Conservation (phyloP, 2,888 invertebrate species). For the Chrysopilus asiliformis region DNA sequence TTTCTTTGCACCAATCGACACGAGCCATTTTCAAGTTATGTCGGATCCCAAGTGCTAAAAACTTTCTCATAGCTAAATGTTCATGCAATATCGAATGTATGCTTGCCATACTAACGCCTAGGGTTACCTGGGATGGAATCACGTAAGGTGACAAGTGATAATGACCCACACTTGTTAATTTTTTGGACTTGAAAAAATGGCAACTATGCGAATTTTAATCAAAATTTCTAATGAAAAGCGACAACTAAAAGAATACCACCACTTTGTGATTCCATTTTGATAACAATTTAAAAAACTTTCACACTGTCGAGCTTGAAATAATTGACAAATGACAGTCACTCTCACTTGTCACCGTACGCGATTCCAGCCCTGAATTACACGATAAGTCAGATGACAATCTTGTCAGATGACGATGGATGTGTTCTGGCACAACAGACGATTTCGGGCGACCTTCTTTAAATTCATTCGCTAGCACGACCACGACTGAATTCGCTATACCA, state of each 20-base stretch:
- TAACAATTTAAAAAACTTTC: too few species aligned
- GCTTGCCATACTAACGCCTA: constrained; percentile 15
- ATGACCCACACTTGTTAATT: too few species aligned
- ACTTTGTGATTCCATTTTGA: too few species aligned
- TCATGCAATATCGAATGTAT: constrained; percentile 15
- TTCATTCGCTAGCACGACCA: constrained; percentile 15
- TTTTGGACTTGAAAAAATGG: too few species aligned
- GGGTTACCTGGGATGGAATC: too few species aligned
- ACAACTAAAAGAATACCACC: too few species aligned
- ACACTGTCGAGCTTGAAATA: too few species aligned
- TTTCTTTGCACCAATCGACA: constrained; percentile 2
- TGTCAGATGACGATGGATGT: constrained; percentile 13
- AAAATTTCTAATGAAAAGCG: too few species aligned
- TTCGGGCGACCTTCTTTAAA: constrained; percentile 15
- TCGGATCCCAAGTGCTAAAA: constrained; percentile 14
- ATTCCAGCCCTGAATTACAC: constrained; percentile 16
- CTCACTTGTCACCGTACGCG: too few species aligned
- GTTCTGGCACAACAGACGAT: constrained; percentile 7
- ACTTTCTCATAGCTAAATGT: constrained; percentile 16
- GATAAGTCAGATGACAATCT: constrained; percentile 16
- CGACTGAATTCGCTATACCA: constrained; percentile 18
- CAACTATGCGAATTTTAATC: too few species aligned
- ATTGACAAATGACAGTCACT: too few species aligned
- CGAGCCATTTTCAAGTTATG: constrained; percentile 18
- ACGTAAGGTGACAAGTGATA: too few species aligned